Conservation (phyloP, 2,888 invertebrate genomes). For the Acanthosepion lycidas region DNA sequence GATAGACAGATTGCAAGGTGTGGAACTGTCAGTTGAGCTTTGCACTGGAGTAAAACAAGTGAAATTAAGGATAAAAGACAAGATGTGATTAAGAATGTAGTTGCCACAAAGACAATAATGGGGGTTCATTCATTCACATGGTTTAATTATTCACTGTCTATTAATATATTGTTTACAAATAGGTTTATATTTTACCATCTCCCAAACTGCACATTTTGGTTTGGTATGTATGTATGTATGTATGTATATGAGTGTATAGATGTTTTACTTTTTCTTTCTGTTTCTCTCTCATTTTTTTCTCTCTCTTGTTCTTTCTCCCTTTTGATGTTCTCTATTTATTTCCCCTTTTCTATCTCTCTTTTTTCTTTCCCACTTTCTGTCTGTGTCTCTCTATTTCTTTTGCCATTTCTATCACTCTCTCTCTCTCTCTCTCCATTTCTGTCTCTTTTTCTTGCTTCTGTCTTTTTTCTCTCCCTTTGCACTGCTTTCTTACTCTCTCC, state of each 20-base stretch:
- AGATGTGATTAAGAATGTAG: background rate
- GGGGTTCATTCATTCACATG: background rate
- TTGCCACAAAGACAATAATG: background rate
- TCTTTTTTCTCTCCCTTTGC: too few relatives aligned
- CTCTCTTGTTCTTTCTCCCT: too few relatives aligned
- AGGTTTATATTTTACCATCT: background rate
- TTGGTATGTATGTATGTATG: background rate
- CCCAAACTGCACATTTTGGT: background rate
- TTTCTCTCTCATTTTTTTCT: too few relatives aligned
- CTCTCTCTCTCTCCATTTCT: too few relatives aligned
- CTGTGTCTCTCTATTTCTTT: background rate
- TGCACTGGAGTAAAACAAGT: slow-evolving; percentile 13
- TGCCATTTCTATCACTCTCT: background rate
- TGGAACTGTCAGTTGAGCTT: slow-evolving; percentile 17
- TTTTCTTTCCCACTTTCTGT: background rate
- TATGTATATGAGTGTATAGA: background rate
- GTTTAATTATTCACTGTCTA: background rate
- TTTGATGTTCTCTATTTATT: too few relatives aligned
- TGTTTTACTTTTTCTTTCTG: background rate
- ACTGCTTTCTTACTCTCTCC: background rate
- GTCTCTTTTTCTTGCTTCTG: too few relatives aligned
- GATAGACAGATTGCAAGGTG: background rate
- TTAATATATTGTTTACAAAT: background rate
- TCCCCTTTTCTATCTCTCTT: too few relatives aligned
- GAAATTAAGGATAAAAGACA: background rate